Conservation (phyloP, 2,113 vertebrate species). For the Empidonax alnorum region DNA sequence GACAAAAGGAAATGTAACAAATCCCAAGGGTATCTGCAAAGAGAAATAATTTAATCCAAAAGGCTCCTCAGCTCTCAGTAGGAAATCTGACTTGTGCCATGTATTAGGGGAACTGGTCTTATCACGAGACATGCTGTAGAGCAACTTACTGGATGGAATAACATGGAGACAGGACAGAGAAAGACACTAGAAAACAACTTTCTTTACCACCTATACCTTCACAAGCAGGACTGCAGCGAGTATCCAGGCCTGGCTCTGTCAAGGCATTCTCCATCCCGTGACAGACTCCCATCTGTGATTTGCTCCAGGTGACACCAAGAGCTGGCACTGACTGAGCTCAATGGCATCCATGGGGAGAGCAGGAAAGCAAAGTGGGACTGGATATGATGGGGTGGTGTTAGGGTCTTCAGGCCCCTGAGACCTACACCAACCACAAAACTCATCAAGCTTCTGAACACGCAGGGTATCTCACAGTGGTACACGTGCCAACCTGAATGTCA, state of each 20-base stretch:
- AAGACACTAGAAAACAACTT: background rate
- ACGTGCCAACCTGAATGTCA: background rate
- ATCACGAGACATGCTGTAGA: accelerated
- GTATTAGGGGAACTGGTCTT: background rate
- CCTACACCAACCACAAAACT: background rate
- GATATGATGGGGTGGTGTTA: background rate
- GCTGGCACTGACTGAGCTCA: background rate
- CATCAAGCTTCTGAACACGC: accelerated
- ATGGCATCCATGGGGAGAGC: background rate
- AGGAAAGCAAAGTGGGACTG: background rate
- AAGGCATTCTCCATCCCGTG: background rate
- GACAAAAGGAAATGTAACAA: constrained; percentile 9
- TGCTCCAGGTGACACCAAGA: background rate
- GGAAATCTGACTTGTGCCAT: background rate
- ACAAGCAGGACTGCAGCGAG: background rate
- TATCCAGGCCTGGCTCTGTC: background rate
- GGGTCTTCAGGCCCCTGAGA: background rate
- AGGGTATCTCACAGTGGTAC: accelerated
- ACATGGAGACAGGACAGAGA: background rate
- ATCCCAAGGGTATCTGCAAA: background rate
- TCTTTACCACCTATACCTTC: background rate
- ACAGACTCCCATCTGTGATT: background rate
- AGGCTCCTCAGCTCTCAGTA: background rate
- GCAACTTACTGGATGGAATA: accelerated
- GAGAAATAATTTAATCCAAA: constrained; percentile 1